phyloP scores from a whole-genome alignment of 2,113 vertebrate genomes.

The Lycaon pictus region DNA sequence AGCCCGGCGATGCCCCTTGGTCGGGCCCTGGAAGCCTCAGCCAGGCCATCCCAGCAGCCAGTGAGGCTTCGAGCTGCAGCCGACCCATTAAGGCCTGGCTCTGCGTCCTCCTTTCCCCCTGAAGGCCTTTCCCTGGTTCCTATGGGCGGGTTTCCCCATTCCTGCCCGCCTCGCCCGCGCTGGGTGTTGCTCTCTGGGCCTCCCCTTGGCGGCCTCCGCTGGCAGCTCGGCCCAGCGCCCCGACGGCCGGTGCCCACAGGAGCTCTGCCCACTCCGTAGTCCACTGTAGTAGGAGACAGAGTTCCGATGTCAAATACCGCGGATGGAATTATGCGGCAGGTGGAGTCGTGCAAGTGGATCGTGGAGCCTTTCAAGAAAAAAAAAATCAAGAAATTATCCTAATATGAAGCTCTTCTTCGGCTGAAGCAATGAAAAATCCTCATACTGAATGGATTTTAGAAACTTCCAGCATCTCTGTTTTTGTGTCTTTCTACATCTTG shows the following conservation, averaged over 20 bases:
- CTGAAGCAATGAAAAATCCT: conserved; percentile 21
- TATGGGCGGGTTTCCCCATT: neutral
- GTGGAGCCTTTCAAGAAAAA: conserved; percentile 35
- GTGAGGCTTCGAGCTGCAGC: neutral
- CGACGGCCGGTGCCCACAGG: too few species aligned
- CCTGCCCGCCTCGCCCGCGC: neutral
- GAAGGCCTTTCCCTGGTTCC: neutral
- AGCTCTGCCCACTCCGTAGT: neutral
- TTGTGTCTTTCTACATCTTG: neutral
- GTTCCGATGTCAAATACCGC: conserved; percentile 22
- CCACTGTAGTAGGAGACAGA: neutral
- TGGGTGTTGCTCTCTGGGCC: too few species aligned
- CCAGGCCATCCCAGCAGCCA: neutral
- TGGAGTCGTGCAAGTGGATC: neutral
- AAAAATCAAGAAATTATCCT: neutral
- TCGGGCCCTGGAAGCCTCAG: neutral
- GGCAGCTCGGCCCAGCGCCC: too few species aligned
- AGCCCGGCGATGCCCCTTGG: neutral
- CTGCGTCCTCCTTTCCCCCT: neutral
- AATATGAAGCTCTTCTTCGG: neutral
- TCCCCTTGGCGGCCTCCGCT: too few species aligned
- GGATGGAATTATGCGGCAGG: neutral
- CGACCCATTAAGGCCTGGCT: neutral
- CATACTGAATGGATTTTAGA: neutral
- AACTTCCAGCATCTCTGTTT: neutral